Conservation (phyloP, 2,797 vertebrate genomes). For the Manis javanica region DNA sequence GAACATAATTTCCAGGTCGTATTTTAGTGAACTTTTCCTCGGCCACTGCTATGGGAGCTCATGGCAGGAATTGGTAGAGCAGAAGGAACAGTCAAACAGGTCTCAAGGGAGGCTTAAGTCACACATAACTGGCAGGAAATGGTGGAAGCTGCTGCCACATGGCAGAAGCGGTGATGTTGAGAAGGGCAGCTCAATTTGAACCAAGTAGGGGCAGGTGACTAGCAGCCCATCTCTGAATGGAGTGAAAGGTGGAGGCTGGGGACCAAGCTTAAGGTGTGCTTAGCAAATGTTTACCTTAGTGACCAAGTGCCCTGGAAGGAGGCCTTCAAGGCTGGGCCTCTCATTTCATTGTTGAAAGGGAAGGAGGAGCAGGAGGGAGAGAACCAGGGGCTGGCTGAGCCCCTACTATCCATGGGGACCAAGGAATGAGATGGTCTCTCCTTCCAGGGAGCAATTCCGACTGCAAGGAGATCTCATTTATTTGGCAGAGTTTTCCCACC, state of each 20-base stretch:
- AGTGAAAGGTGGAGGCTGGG: not conserved
- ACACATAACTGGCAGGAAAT: not conserved
- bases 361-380: not conserved
- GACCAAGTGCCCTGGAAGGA: not conserved
- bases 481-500: conserved; percentile 12
- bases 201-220: too few relatives aligned
- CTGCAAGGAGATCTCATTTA: not conserved
- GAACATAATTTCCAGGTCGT: not conserved
- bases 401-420: not conserved
- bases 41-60: not conserved
- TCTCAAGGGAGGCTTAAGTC: not conserved
- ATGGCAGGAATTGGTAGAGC: not conserved
- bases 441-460: not conserved
- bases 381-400: not conserved
- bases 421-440: not conserved
- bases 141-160: not conserved
- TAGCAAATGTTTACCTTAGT: not conserved
- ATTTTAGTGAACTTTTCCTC: not conserved
- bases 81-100: not conserved
- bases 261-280: not conserved
- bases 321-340: not conserved
- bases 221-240: not conserved
- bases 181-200: not conserved
- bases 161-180: not conserved
- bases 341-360: not conserved